Base-by-base conservation (phyloP, 2,113 vertebrate genomes). In the Stegastes partitus region DNA sequence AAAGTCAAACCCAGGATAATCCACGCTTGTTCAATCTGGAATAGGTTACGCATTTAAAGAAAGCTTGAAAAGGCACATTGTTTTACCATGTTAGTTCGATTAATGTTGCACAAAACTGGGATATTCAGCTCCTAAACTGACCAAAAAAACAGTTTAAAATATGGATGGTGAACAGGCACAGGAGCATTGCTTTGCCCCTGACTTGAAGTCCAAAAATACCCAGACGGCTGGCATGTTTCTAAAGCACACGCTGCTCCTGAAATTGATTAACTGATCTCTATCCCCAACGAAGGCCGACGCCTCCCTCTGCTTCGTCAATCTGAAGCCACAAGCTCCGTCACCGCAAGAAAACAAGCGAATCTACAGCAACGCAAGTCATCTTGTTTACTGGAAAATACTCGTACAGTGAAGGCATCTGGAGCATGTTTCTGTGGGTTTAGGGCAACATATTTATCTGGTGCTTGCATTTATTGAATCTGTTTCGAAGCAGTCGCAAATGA, bases 311-410 rank as follows among this genome's bases (percentile, higher is more conserved):
- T 68, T 79, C 79, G 69, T 73, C 23, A 49, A 53, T 25, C 42
- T 1, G 0, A 65, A 73, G 37, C 21, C 16, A 22, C n/a, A 18
- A 22, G 23, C 34, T 42, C 21, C 1, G 51, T 73, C 86, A 74
- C 63, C 80, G 78, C 59, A 22, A 80, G 5, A 65, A 66, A 73
- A 49, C 12, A 4, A 45, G 37, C 21, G 56, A 56, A 56, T 65
- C 71, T 55, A 22, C 47, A 79, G 78, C 58, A 58, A 11, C 18
- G n/a, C 0, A 18, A 26, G 53, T 3, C 39, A 65, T 65, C 69
- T 44, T 51, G 51, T 44, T 44, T 61, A 34, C 37, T 50, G 67
- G 64, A 61, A 63, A 85, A 85, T 62, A 82, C 44, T 62, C 12
- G 11, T 56, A 26, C 50, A 64, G 25, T 8, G 23, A 64, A 6